Evolutionary conservation across 2,797 vertebrate species (phyloP).

Genomic region (Podarcis siculus): DNA sequence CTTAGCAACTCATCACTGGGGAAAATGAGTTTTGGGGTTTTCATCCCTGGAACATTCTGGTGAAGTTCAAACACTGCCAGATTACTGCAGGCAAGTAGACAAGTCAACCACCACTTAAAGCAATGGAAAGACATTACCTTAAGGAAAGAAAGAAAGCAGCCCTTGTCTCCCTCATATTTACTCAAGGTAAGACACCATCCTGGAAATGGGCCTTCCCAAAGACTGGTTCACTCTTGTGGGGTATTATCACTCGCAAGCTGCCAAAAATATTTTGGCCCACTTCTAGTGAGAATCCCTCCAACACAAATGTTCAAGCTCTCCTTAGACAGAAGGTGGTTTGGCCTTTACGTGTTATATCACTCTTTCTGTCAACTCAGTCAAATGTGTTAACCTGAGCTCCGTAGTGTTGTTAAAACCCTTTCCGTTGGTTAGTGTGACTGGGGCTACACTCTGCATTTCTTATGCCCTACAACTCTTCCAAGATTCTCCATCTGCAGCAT

Average conservation of each 20-base stretch:
- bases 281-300: not conserved
- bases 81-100: not conserved
- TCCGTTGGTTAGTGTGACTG: constrained; percentile 1
- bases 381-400: constrained; percentile 6
- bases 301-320: not conserved
- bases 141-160: not conserved
- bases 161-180: no score
- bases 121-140: no score
- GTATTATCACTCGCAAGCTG: no score
- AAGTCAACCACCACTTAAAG: not conserved
- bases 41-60: not conserved
- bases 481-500: constrained; percentile 21
- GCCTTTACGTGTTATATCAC: not conserved
- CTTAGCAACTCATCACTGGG: not conserved
- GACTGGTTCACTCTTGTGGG: no score
- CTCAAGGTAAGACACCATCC: no score
- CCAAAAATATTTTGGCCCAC: no score
- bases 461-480: constrained; percentile 7
- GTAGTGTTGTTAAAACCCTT: not conserved
- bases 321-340: not conserved
- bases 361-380: not conserved
- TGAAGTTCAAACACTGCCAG: not conserved
- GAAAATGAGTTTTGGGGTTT: not conserved
- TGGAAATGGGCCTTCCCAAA: no score
- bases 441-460: constrained; percentile 5